These are phyloP conservation scores for Amphiprion ocellaris DNA, from an alignment of 2,113 vertebrate genomes.

Conservation along the genomic window DNA sequence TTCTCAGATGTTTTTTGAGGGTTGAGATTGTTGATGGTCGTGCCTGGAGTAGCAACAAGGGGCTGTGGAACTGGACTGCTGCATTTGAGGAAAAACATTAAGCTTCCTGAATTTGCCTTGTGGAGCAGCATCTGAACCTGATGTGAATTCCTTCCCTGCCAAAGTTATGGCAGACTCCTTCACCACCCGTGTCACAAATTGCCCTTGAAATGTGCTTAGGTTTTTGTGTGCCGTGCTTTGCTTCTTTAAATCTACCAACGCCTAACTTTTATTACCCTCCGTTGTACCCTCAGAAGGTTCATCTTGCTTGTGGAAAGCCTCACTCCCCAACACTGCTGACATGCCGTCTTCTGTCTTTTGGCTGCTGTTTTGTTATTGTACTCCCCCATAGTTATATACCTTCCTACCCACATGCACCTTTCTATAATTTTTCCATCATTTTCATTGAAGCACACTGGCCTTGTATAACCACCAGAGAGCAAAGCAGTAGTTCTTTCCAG, in stretches of 20 bases:
- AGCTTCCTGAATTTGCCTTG: conserved; percentile 70
- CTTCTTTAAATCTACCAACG: conserved; percentile 52
- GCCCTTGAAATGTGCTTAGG: conserved; percentile 30
- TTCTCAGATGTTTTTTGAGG: conserved; percentile 51
- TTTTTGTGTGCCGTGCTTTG: conserved; percentile 18
- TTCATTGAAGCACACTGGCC: conserved; percentile 25
- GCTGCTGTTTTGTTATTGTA: conserved; percentile 58
- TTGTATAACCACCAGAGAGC: conserved; percentile 55
- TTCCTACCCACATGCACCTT: neutral
- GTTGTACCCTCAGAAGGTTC: conserved; percentile 32
- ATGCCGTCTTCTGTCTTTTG: conserved; percentile 45
- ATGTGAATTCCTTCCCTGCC: conserved; percentile 71
- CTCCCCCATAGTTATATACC: conserved; percentile 37
- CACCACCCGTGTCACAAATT: conserved; percentile 45
- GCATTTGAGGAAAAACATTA: conserved; percentile 67
- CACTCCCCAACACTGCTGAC: conserved; percentile 51
- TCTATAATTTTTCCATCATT: conserved; percentile 50
- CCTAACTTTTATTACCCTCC: conserved; percentile 32
- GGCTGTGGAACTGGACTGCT: conserved; percentile 63
- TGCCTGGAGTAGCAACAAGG: conserved; percentile 45
- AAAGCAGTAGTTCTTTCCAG: conserved; percentile 30
- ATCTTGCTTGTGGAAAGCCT: conserved; percentile 61
- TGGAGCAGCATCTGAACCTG: conserved; percentile 68
- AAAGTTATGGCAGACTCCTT: conserved; percentile 51
- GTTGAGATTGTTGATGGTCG: conserved; percentile 47